Evolutionary conservation across 2,888 invertebrate species (phyloP), one percentile per base, ranked within the genome.

Genomic region (Neuroscelio doddi): DNA sequence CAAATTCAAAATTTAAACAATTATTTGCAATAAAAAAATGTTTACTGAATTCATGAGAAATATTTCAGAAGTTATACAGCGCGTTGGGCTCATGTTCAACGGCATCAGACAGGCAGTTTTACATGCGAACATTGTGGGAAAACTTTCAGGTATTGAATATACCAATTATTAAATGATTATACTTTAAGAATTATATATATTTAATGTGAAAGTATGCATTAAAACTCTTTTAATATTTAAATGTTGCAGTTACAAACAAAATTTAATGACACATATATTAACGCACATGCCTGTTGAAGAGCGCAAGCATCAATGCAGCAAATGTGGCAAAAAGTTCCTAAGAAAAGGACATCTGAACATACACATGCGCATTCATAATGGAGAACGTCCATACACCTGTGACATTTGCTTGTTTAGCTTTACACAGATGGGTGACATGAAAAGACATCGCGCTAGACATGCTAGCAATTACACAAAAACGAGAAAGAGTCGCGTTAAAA

Each of bases 371-470:
- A 73, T 76, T 53, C 76, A 76, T 46, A 71, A 74, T 21, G 76
- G 74, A 12, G 67, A 72, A 34, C 63, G 74, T 26, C 76, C 76
- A 1, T 77, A 72, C 38, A 73, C 69, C n/a, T 77, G 76, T 51
- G 75, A 75, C 29, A 71, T 75, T 10, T 77, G 76, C 29, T 57
- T 63, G 7, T 73, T 68, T 47, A 74, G 74, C 55, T 77, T 77
- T 27, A 77, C 75, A 1, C 76, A 77, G 49, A 65, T 73, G 49
- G 76, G 76, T 16, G 75, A 75, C 30, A 74, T 75, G 76, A 56
- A 64, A 24, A 50, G 76, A 29, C 76, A 74, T 30, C 64, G 72
- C 21, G 71, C 71, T 0, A 62, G 72, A 24, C 75, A 72, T 45
- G 65, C 53, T 4, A 70, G 64, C 34, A 58, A 46, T 42, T 52